phyloP scores from a whole-genome alignment of 2,888 invertebrate species.

The Anarsia innoxiella region DNA sequence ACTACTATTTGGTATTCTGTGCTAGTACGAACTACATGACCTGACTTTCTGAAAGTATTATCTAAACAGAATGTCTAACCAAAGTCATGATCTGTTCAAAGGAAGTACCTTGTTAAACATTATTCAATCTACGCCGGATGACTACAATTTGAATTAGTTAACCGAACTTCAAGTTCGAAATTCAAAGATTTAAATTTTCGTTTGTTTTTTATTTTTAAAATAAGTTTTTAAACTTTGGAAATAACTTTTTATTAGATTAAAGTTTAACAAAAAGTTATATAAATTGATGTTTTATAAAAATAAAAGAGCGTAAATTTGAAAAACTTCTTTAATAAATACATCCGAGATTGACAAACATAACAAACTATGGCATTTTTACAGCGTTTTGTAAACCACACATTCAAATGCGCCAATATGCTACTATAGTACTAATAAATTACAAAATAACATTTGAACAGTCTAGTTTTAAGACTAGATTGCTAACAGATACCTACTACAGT shows the following conservation, averaged over 20 bases:
- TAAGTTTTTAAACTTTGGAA: no score
- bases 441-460: no score
- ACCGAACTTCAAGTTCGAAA: no score
- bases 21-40: neutral
- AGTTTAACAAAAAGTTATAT: neutral
- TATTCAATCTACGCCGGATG: conserved; percentile 7
- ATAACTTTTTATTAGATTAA: no score
- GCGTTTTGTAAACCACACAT: conserved; percentile 8
- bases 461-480: conserved; percentile 7
- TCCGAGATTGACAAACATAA: conserved; percentile 55
- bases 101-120: conserved; percentile 19
- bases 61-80: no score
- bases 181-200: no score
- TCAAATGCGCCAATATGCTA: no score
- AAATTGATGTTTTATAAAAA: conserved; percentile 5
- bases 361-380: conserved; percentile 34
- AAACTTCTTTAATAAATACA: conserved; percentile 63
- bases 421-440: no score
- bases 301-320: no score
- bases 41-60: conserved; percentile 7
- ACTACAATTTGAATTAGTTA: conserved; percentile 6
- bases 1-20: neutral
- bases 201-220: no score
- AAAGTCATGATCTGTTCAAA: conserved; percentile 10
- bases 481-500: neutral